Percentiles rank a stretch among this genome's conserved stretches.
Conservation (phyloP, 2,888 invertebrate genomes). For the Drosophila kambysellisi region DNA sequence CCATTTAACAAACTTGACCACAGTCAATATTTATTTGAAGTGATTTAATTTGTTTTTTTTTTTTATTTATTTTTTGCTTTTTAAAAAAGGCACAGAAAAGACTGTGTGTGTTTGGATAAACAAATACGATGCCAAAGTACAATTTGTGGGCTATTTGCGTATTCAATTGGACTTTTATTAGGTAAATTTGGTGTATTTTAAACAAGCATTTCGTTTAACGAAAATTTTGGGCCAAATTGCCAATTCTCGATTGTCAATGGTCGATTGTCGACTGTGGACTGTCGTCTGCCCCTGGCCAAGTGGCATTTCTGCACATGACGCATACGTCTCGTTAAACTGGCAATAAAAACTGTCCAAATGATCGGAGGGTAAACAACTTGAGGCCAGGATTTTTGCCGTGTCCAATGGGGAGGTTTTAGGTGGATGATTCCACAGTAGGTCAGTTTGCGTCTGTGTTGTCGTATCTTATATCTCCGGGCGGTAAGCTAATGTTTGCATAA, state of each 20-base stretch:
- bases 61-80: neutral
- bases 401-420: slow-evolving; percentile 40
- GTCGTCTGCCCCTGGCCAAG: slow-evolving; percentile 7
- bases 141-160: slow-evolving; percentile 34
- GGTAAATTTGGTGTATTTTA: slow-evolving; percentile 51
- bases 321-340: slow-evolving; percentile 65
- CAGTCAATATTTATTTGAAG: slow-evolving; percentile 55
- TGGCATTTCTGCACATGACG: slow-evolving; percentile 47
- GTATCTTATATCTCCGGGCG: slow-evolving; percentile 45
- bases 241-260: slow-evolving; percentile 8
- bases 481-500: slow-evolving; percentile 75
- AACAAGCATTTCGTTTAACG: slow-evolving; percentile 45
- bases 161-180: slow-evolving; percentile 49
- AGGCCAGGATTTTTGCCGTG: slow-evolving; percentile 27
- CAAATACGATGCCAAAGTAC: slow-evolving; percentile 8
- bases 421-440: slow-evolving; percentile 24
- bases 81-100: slow-evolving; percentile 17
- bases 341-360: slow-evolving; percentile 65
- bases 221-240: slow-evolving; percentile 23
- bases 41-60: slow-evolving; percentile 2
- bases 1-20: slow-evolving; percentile 77
- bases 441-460: slow-evolving; percentile 38
- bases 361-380: slow-evolving; percentile 53
- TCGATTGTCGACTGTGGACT: slow-evolving; percentile 9
- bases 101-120: neutral